These are phyloP conservation scores for Acrocyrtus sp. DNA, from an alignment of 2,888 invertebrate genomes.

Conservation along the genomic window DNA sequence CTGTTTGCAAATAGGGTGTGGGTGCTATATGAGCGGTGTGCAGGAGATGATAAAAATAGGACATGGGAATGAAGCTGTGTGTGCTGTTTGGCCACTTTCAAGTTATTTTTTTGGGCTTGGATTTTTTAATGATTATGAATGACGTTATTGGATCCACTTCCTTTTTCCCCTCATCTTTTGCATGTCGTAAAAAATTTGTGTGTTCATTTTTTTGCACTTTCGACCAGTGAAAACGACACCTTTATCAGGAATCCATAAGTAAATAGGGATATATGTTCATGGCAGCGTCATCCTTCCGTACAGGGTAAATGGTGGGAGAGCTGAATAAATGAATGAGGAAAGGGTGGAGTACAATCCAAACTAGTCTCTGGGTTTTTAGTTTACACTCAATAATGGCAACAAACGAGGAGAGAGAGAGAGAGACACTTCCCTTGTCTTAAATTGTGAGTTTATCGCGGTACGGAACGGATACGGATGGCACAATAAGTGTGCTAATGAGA, in stretches of 20 bases:
- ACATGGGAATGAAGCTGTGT: constrained; percentile 30
- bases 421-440: too few species aligned
- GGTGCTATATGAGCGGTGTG: not conserved
- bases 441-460: too few species aligned
- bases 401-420: too few species aligned
- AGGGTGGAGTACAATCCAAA: constrained; percentile 46
- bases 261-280: not conserved
- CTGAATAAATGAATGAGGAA: constrained; percentile 31
- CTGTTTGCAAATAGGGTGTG: constrained; percentile 47
- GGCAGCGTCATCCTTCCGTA: not conserved
- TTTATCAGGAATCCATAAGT: not conserved
- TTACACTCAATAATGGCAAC: too few species aligned
- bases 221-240: not conserved
- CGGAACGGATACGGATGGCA: not conserved
- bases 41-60: constrained; percentile 14
- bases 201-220: not conserved
- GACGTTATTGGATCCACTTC: constrained; percentile 42
- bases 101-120: too few species aligned
- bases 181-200: constrained; percentile 2
- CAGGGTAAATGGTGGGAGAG: not conserved
- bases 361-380: too few species aligned
- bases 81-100: not conserved
- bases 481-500: constrained; percentile 35
- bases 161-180: constrained; percentile 15
- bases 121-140: constrained; percentile 12